Conservation (phyloP, 2,797 vertebrate species). For the Chaetophractus vellerosus region DNA sequence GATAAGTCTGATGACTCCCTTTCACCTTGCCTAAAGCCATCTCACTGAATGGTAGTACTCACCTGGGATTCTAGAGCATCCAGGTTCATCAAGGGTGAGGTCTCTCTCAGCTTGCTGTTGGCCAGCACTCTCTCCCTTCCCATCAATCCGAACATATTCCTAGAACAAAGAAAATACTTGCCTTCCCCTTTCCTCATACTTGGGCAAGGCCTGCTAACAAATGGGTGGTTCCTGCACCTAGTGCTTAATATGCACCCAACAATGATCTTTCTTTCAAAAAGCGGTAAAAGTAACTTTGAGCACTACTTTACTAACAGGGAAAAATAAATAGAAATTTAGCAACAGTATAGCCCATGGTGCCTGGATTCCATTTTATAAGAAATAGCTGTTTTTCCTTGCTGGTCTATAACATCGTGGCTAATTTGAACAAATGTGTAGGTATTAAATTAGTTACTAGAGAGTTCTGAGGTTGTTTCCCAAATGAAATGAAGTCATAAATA, state of each 20-base stretch:
- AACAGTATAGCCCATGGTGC: not conserved
- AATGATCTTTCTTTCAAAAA: not conserved
- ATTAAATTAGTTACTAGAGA: conserved; percentile 30
- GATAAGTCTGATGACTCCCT: not conserved
- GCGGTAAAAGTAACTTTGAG: not conserved
- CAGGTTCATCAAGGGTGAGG: not conserved
- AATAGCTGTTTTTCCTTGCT: not conserved
- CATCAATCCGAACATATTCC: not conserved
- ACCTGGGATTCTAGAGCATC: not conserved
- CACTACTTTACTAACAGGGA: not conserved
- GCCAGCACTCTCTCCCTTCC: not conserved
- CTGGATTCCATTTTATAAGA: not conserved
- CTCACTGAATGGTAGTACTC: not conserved
- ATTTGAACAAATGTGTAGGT: not conserved
- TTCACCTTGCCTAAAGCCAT: not conserved
- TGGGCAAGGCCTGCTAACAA: conserved; percentile 12
- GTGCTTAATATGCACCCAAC: not conserved
- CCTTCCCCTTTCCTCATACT: not conserved
- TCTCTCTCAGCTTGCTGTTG: not conserved
- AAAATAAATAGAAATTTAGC: conserved; percentile 44
- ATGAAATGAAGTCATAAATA: conserved; percentile 59
- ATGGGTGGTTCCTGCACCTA: not conserved
- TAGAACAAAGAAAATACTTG: conserved; percentile 43
- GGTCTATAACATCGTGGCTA: not conserved
- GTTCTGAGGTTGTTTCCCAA: conserved; percentile 39